Evolutionary conservation across 1,140 invertebrate genomes (phyloP), one percentile per base, ranked within the genome.

Genomic region (Ostrea denselamellosa): DNA sequence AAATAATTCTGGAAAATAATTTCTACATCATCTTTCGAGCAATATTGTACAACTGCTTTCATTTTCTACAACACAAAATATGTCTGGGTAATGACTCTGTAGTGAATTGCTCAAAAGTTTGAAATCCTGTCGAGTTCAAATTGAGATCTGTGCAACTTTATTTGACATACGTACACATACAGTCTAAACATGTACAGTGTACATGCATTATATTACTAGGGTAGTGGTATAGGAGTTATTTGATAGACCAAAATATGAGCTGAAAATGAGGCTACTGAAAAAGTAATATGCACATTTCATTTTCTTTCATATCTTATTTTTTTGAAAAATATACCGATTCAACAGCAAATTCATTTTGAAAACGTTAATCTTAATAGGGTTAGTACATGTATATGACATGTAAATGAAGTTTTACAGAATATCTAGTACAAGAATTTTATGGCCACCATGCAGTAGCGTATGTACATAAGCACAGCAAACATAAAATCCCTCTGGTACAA

Each of bases 101-200:
- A 77, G 68, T 77, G 25, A 28, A 14, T 25, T 77, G 68, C 68
- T 77, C 68, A 77, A 77, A 77, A 28, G 25, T 34, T 34, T 77
- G 68, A 25, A 77, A 34, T 77, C 68, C 68, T 77, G 9, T 77
- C 28, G 68, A 77, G 68, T 25, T 77, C 68, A 77, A 77, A 77
- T 25, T 77, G 68, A 77, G 68, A 77, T 77, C 68, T 77, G 12
- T 77, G 25, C 25, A 25, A 34, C 28, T 34, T 34, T 25, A 77
- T 77, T 14, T 77, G 17, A 62, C 14, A 19, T 5, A 62, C 17
- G 56, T n/a, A 62, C n/a, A 62, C 17, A 62, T 19, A 62, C 34
- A 44, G 34, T 5, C 34, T 44, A 2, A 5, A 5, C 34, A 44
- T 44, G 34, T 44, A 44, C 34, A 44, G 2, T 44, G 34, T 44